Evolutionary conservation across 2,113 vertebrate species (phyloP), one percentile per base, ranked within the genome.

Genomic region (Scytalopus superciliaris): DNA sequence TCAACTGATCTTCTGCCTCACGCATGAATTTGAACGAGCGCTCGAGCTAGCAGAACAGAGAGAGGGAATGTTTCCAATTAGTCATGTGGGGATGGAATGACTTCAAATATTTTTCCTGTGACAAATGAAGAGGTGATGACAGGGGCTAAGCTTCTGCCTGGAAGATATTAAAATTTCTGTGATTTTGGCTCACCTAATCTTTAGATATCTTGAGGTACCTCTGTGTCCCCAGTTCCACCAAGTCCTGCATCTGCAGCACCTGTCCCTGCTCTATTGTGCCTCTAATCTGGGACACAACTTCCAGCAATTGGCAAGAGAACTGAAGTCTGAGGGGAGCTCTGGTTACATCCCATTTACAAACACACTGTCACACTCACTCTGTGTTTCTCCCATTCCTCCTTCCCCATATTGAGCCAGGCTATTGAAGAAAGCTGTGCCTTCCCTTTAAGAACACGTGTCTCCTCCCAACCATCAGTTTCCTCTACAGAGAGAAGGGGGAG

Each of bases 1-100:
- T 99, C 92, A 99, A 97, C 97, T 99, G 99, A 97, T 99, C 99
- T 97, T 99, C 99, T 14, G 99, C 98, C 94, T 99, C 99, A 4
- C 98, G 97, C 98, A 99, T 98, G 97, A 99, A 99, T 98, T 99
- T 99, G 96, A 99, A 99, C 1, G 98, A 99, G 95, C 99, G 98
- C 94, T 99, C 99, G 40, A 99, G 97, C 99, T 99, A 98, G 77
- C 45, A 72, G 74, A 87, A 90, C 28, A 62, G 91, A 90, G 76
- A 93, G 81, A 84, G 87, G 76, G 86, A 89, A 96, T 93, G 95
- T 97, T 97, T 97, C 80, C 86, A 95, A 94, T 97, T 97, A 97
- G 93, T 96, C 84, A 90, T 78, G 76, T 80, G 87, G 93, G 53
- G 93, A 94, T 94, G 89, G 92, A 97, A 96, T 56, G 77, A 93